Conservation (phyloP, 1,140 invertebrate species). For the Platyscapa corneri region DNA sequence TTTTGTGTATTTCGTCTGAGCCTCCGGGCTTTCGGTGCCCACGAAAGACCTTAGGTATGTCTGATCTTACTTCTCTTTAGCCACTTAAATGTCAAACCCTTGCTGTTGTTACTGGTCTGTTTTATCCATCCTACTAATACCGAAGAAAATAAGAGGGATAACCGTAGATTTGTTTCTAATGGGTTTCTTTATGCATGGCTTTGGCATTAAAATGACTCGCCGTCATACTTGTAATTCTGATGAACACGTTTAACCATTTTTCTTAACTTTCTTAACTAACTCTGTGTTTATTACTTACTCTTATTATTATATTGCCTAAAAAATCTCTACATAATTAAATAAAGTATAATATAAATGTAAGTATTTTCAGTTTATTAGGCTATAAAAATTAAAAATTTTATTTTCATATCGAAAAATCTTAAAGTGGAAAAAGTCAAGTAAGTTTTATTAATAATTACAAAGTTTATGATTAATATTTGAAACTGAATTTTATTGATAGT, state of each 20-base stretch:
- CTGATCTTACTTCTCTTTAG: conserved; percentile 51
- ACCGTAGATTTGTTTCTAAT: conserved; percentile 11
- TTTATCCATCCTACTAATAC: conserved; percentile 51
- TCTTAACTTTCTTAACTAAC: not conserved
- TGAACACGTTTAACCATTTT: not conserved
- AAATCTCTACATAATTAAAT: no score
- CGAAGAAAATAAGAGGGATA: conserved; percentile 20
- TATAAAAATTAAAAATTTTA: no score
- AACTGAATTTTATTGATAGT: no score
- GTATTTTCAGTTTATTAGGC: no score
- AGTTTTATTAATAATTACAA: no score
- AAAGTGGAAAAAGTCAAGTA: no score
- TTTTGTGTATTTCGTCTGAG: conserved; percentile 48
- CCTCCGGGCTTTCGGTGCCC: conserved; percentile 25
- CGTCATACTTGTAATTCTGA: not conserved
- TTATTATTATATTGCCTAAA: not conserved
- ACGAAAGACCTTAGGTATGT: conserved; percentile 47
- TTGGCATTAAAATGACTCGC: not conserved
- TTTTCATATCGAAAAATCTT: no score
- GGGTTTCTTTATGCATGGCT: conserved; percentile 24
- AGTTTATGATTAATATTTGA: no score
- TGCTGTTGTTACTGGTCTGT: conserved; percentile 18
- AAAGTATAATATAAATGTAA: no score
- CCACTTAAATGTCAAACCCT: conserved; percentile 51
- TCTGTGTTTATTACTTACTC: not conserved